A percentile compares a stretch with the other conserved stretches of the same genome.
Evolutionary conservation across 2,888 invertebrate genomes (phyloP).

Genomic region (Isoperla grammatica): DNA sequence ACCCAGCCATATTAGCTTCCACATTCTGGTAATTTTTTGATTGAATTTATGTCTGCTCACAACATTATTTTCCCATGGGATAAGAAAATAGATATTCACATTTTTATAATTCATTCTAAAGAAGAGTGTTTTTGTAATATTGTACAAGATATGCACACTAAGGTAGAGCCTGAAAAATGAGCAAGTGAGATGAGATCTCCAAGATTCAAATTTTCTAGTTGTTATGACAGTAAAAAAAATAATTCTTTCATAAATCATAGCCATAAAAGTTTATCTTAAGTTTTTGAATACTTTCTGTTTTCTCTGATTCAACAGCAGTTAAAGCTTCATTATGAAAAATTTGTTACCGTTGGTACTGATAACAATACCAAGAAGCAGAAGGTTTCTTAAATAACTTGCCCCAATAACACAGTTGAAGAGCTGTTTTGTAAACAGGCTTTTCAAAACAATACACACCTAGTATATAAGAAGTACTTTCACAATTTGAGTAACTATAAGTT

Average conservation of each 20-base stretch:
- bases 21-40: conserved; percentile 15
- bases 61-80: conserved; percentile 30
- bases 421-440: no score
- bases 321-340: no score
- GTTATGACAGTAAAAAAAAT: no score
- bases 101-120: conserved; percentile 25
- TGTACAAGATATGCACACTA: conserved; percentile 7
- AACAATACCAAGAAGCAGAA: no score
- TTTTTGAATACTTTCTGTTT: no score
- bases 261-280: no score
- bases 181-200: neutral
- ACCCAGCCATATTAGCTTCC: neutral
- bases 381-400: no score
- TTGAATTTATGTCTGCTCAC: conserved; percentile 28
- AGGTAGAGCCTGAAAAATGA: neutral
- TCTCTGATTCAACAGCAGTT: no score
- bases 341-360: no score
- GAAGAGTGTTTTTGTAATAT: conserved; percentile 5
- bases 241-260: no score
- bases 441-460: no score
- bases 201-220: conserved; percentile 6
- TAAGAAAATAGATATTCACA: conserved; percentile 34
- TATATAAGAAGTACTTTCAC: neutral
- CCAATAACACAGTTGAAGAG: no score
- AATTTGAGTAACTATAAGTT: conserved; percentile 1